Percentiles rank a stretch among this genome's conserved stretches.
These are phyloP conservation scores for Drosophila chauvacae DNA, from an alignment of 1,140 invertebrate species.

Conservation along the genomic window DNA sequence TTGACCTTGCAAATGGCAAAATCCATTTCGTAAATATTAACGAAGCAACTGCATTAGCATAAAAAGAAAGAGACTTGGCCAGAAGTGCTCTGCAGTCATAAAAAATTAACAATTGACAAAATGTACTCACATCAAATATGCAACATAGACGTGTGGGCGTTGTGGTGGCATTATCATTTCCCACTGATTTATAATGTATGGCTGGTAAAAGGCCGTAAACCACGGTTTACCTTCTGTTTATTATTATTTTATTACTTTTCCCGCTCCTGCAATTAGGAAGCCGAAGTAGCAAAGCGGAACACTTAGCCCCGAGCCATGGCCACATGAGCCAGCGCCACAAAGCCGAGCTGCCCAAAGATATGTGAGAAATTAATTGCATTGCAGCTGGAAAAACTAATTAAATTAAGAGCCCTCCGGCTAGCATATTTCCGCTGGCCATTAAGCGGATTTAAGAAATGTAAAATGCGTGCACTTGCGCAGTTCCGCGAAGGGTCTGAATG, in stretches of 20 bases:
- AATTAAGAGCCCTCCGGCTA: constrained; percentile 26
- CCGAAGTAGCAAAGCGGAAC: not conserved
- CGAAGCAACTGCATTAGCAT: constrained; percentile 35
- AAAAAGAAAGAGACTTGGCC: not conserved
- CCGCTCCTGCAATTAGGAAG: constrained; percentile 32
- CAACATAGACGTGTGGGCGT: constrained; percentile 21
- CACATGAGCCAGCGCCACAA: not conserved
- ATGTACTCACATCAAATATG: constrained; percentile 37
- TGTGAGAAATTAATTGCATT: constrained; percentile 52
- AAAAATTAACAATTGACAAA: constrained; percentile 40
- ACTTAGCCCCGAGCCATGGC: not conserved
- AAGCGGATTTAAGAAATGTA: constrained; percentile 31
- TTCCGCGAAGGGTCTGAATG: constrained; percentile 12
- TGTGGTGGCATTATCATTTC: constrained; percentile 1
- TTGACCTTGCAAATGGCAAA: constrained; percentile 8
- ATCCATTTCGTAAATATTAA: constrained; percentile 42
- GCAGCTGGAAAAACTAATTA: constrained; percentile 44
- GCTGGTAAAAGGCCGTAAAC: constrained; percentile 41
- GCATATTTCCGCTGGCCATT: constrained; percentile 19
- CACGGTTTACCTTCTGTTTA: constrained; percentile 6
- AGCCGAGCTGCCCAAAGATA: constrained; percentile 1
- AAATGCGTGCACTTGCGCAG: constrained; percentile 13
- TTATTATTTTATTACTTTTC: constrained; percentile 8
- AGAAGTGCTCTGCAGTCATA: constrained; percentile 28
- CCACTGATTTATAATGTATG: constrained; percentile 70